Percentiles rank a stretch among this genome's conserved stretches.
Evolutionary conservation across 2,888 invertebrate species (phyloP).

Genomic region (Lomographa bimaculata): DNA sequence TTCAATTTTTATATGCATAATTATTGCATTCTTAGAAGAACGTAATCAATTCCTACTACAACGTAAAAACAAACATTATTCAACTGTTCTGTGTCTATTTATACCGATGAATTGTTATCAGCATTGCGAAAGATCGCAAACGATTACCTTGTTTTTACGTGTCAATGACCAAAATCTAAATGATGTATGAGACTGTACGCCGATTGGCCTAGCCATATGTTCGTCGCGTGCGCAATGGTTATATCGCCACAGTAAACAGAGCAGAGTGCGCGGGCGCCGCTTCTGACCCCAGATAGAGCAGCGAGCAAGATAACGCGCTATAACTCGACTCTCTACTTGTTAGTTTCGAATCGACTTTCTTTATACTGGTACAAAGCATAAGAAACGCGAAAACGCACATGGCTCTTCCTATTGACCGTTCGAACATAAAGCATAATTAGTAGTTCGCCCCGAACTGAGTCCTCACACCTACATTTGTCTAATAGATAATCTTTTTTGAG

Average conservation of each 20-base stretch:
- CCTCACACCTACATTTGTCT: no score
- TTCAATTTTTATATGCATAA: no score
- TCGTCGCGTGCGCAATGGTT: slow-evolving; percentile 67
- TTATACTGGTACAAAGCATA: slow-evolving; percentile 2
- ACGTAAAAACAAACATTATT: no score
- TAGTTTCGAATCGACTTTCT: slow-evolving; percentile 32
- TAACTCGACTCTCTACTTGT: slow-evolving; percentile 42
- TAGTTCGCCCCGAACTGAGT: no score
- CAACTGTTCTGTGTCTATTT: no score
- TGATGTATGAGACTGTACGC: no score
- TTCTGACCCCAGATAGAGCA: slow-evolving; percentile 64
- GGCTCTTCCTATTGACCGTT: no score
- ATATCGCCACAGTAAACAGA: slow-evolving; percentile 57
- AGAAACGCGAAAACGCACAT: not conserved
- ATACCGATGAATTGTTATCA: slow-evolving; percentile 18
- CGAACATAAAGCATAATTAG: no score
- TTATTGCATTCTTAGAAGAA: no score
- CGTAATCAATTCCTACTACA: no score
- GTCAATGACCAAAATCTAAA: slow-evolving; percentile 42
- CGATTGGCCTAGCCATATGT: slow-evolving; percentile 69
- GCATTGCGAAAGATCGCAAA: slow-evolving; percentile 17
- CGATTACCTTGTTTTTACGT: slow-evolving; percentile 11
- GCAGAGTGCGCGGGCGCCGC: slow-evolving; percentile 56
- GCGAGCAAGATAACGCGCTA: slow-evolving; percentile 48
- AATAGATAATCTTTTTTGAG: no score